Percentiles rank a stretch among this genome's conserved stretches.
Evolutionary conservation across 37 sponge, comb jelly and placozoan genomes (phyloP).

Genomic region (Spongilla lacustris): DNA sequence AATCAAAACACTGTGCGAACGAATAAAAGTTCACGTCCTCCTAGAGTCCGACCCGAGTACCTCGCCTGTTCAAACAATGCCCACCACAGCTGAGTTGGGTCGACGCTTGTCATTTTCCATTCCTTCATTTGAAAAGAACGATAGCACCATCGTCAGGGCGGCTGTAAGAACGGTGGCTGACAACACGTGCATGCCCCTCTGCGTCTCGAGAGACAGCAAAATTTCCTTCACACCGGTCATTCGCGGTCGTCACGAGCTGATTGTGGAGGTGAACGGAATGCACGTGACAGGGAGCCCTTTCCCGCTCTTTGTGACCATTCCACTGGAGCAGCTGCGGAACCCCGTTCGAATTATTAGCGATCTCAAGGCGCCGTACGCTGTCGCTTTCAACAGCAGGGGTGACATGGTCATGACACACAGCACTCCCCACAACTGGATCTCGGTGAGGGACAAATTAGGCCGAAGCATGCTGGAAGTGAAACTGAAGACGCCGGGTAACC

Average conservation of each 20-base stretch:
- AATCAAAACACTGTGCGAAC: not conserved
- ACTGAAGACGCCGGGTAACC: constrained; percentile 18
- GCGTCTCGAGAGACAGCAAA: not conserved
- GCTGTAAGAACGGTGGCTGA: constrained; percentile 16
- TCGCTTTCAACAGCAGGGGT: not conserved
- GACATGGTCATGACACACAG: not conserved
- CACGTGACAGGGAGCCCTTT: constrained; percentile 19
- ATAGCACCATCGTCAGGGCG: not conserved
- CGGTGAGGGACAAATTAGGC: not conserved
- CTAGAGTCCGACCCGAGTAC: not conserved
- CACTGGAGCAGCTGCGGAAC: constrained; percentile 8
- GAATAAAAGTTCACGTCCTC: not conserved
- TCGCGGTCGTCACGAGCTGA: constrained; percentile 25
- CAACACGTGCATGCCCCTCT: not conserved
- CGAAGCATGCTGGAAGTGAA: constrained; percentile 25
- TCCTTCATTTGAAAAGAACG: not conserved
- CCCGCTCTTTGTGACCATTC: constrained; percentile 25
- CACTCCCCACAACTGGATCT: not conserved
- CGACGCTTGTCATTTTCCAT: constrained; percentile 1
- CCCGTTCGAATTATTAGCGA: constrained; percentile 11
- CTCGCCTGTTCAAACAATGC: not conserved
- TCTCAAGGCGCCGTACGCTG: constrained; percentile 26
- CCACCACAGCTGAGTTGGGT: not conserved
- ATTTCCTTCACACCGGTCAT: constrained; percentile 15
- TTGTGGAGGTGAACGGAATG: not conserved